Conservation (phyloP, 2,888 invertebrate species). For the Belgica antarctica region DNA sequence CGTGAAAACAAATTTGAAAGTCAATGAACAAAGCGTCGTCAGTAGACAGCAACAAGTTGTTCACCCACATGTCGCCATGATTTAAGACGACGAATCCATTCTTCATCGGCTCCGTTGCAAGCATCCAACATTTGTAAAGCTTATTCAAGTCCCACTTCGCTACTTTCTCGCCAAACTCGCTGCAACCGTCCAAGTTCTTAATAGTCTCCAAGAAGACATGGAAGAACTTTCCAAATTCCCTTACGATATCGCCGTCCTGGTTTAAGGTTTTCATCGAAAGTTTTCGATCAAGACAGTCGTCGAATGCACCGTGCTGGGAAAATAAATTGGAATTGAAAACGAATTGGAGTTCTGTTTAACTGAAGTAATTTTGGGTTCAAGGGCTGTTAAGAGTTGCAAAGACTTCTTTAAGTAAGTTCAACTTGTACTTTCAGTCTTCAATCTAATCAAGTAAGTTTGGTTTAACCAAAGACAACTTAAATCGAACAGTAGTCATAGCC, state of each 20-base stretch:
- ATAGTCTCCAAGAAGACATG: background rate
- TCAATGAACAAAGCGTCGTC: conserved; percentile 30
- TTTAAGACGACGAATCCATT: conserved; percentile 44
- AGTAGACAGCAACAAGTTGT: conserved; percentile 45
- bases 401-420: too few species aligned
- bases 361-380: too few species aligned
- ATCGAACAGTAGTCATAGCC: too few species aligned
- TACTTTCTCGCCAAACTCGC: conserved; percentile 32
- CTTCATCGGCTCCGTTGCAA: conserved; percentile 13
- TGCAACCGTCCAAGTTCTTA: conserved; percentile 8
- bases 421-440: too few species aligned
- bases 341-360: too few species aligned
- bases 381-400: too few species aligned
- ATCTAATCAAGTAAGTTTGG: too few species aligned
- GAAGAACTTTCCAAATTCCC: background rate
- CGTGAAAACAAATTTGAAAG: conserved; percentile 40
- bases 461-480: too few species aligned
- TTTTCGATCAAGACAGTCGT: conserved; percentile 7
- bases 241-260: background rate
- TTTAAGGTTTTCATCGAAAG: background rate
- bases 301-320: conserved; percentile 20
- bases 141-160: background rate
- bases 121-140: background rate
- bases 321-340: too few species aligned
- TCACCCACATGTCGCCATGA: conserved; percentile 45